phyloP scores from a whole-genome alignment of 2,888 invertebrate species.

The Drosophila maculinotata region DNA sequence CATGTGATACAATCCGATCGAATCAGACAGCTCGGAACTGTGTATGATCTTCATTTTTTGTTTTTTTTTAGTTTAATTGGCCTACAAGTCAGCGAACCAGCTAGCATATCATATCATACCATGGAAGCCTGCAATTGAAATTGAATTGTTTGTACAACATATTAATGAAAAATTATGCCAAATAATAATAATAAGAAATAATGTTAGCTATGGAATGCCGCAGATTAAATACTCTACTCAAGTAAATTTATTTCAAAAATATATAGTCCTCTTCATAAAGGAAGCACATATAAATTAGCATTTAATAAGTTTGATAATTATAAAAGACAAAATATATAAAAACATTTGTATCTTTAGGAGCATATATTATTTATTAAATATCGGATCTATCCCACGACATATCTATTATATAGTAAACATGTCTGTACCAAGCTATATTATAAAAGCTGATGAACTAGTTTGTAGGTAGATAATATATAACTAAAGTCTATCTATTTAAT shows the following conservation, averaged over 20 bases:
- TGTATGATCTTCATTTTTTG: slow-evolving; percentile 28
- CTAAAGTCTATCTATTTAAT: too few species aligned
- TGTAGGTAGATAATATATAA: too few species aligned
- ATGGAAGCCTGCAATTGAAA: slow-evolving; percentile 52
- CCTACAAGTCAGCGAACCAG: slow-evolving; percentile 30
- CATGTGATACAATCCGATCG: slow-evolving; percentile 46
- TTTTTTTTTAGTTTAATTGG: slow-evolving; percentile 39
- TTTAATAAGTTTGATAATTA: too few species aligned
- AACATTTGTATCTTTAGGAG: too few species aligned
- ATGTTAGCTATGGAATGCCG: too few species aligned
- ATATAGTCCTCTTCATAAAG: background rate
- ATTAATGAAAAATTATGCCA: slow-evolving; percentile 50
- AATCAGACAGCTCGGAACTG: slow-evolving; percentile 39
- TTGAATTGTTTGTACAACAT: slow-evolving; percentile 58
- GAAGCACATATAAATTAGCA: background rate
- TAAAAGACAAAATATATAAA: too few species aligned
- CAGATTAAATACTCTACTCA: slow-evolving; percentile 19
- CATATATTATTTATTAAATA: too few species aligned
- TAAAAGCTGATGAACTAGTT: too few species aligned
- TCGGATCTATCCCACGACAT: too few species aligned
- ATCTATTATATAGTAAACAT: too few species aligned
- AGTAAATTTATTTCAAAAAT: too few species aligned
- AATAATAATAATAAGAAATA: slow-evolving; percentile 28
- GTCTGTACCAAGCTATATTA: too few species aligned
- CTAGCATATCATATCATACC: slow-evolving; percentile 5